phyloP scores from a whole-genome alignment of 2,797 vertebrate genomes.

The Carapus acus region DNA sequence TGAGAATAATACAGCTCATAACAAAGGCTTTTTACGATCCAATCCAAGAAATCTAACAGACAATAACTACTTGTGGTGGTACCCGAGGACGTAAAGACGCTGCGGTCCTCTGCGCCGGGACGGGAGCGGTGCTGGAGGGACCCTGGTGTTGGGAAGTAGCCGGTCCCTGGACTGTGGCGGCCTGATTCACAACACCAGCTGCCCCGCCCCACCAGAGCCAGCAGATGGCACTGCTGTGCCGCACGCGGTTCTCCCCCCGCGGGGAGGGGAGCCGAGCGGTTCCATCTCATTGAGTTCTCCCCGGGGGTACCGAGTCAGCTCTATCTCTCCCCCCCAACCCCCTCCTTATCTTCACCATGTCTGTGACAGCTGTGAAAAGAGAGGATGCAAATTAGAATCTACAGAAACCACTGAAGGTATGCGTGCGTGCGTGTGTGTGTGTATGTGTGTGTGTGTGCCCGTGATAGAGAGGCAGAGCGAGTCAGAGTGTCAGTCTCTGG shows the following conservation, averaged over 20 bases:
- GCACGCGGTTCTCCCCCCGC: slow-evolving; percentile 16
- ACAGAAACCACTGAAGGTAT: slow-evolving; percentile 34
- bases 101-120: too few relatives aligned
- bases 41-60: too few relatives aligned
- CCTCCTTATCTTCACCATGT: slow-evolving; percentile 47
- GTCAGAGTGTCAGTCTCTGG: slow-evolving; percentile 48
- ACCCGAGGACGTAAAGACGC: not conserved
- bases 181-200: slow-evolving; percentile 99
- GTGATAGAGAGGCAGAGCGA: slow-evolving; percentile 24
- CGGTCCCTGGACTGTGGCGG: slow-evolving; percentile 83
- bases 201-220: slow-evolving; percentile 77
- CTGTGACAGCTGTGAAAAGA: slow-evolving; percentile 60
- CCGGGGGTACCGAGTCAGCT: slow-evolving; percentile 35
- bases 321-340: slow-evolving; percentile 26
- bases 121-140: slow-evolving; percentile 67
- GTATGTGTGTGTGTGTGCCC: too few relatives aligned
- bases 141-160: slow-evolving; percentile 99
- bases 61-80: too few relatives aligned
- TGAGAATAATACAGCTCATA: too few relatives aligned
- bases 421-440: not conserved
- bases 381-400: slow-evolving; percentile 57
- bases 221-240: slow-evolving; percentile 55
- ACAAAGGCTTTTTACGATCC: too few relatives aligned
- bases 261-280: slow-evolving; percentile 43
- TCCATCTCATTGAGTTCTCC: slow-evolving; percentile 55